phyloP scores from a whole-genome alignment of 2,888 invertebrate genomes.

The Clostera curtula region DNA sequence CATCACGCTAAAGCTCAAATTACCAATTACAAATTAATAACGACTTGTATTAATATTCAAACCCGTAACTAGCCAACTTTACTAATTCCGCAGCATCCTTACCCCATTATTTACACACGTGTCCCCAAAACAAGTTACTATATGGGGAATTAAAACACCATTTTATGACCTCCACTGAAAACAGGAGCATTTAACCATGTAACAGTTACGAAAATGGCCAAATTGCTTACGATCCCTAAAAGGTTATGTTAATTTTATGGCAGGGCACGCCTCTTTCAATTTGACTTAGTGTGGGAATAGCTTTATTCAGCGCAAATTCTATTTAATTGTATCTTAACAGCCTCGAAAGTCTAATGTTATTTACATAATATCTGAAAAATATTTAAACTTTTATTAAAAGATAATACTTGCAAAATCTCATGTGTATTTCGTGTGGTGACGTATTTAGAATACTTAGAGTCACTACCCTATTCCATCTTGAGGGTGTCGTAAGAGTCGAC shows the following conservation, averaged over 20 bases:
- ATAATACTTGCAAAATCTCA: no score
- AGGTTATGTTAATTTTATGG: conserved; percentile 40
- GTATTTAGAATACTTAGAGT: no score
- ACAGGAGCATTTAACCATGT: conserved; percentile 33
- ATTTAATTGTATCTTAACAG: no score
- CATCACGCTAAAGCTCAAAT: no score
- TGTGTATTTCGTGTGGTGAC: no score
- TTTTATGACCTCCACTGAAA: conserved; percentile 37
- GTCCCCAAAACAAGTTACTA: conserved; percentile 30
- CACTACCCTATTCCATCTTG: no score
- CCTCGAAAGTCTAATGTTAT: no score
- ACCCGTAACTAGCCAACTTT: neutral
- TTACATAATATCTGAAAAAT: no score
- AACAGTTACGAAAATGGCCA: conserved; percentile 29
- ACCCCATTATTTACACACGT: conserved; percentile 7
- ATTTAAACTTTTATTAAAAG: no score
- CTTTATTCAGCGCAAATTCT: no score
- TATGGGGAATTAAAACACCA: conserved; percentile 34
- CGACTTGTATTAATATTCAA: neutral
- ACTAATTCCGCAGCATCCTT: conserved; percentile 1
- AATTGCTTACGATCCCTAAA: conserved; percentile 36
- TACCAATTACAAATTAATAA: no score
- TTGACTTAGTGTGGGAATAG: conserved; percentile 13
- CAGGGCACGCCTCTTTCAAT: conserved; percentile 15
- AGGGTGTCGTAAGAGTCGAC: no score